Evolutionary conservation across 2,113 vertebrate genomes (phyloP), one percentile per base, ranked within the genome.

Genomic region (Rattus rattus): DNA sequence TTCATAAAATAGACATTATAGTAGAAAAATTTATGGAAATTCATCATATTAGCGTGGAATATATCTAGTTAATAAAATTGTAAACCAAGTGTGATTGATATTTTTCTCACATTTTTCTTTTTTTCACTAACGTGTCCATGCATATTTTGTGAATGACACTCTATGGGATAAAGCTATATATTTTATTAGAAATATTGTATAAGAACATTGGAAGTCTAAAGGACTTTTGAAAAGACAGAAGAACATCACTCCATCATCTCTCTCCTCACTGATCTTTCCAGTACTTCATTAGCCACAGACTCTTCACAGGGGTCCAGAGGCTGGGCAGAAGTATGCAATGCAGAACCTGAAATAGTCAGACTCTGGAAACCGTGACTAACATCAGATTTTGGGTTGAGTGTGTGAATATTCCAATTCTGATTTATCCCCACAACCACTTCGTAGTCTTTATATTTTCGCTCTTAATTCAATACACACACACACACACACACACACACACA

Each of bases 291-390:
- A 59, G 19, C 39, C 56, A 14, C 2, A 1, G 6, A 36, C 17
- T 54, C 12, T 9, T 72, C 52, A 59, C 24, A 43, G 26, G 11
- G 2, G 2, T n/a, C n/a, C 52, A 52, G 22, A 47, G 30, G 8
- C 16, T 7, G 2, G 3, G 12, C 22, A 30, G 13, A 81, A 52
- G n/a, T 0, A 2, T 24, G 1, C n/a, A 0, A 1, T 24, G 28
- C 3, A 3, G 24, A 3, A 3, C 4, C 43, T 43, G 33, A 26
- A 39, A 22, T 43, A 4, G 4, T 65, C 19, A 20, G 54, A 28
- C 0, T 22, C 54, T 49, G 5, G 33, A 59, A 84, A 47, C 4
- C 24, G 5, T 14, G 0, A 0, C 11, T 12, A 33, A n/a, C 6
- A n/a, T 12, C 63, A 47, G 81, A 91, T 47, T 73, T 83, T 59